These are phyloP conservation scores for Disparrhopalites patrizii DNA, from an alignment of 2,888 invertebrate genomes.

Conservation along the genomic window DNA sequence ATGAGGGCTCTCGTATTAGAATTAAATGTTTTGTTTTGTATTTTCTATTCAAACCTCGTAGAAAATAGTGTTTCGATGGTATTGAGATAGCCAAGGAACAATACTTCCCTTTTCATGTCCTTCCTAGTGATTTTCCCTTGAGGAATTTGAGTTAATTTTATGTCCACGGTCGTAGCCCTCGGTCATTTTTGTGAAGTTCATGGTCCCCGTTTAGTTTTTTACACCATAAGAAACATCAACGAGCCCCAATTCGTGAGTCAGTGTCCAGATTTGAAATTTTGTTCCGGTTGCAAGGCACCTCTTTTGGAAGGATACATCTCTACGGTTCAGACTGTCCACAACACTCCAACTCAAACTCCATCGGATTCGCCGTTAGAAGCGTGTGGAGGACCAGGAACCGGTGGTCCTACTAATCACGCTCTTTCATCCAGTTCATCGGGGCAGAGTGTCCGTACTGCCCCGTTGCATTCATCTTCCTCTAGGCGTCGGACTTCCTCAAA, in stretches of 20 bases:
- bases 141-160: constrained; percentile 34
- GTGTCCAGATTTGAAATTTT: constrained; percentile 49
- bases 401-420: neutral
- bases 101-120: neutral
- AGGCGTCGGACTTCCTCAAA: constrained; percentile 24
- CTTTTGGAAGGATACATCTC: constrained; percentile 48
- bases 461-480: constrained; percentile 4
- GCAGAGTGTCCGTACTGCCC: constrained; percentile 13
- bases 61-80: too few species aligned
- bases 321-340: constrained; percentile 47
- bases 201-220: constrained; percentile 48
- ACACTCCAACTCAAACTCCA: constrained; percentile 40
- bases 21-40: too few species aligned
- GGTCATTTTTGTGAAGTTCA: constrained; percentile 49
- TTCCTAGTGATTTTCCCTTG: constrained; percentile 17
- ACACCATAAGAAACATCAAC: constrained; percentile 47
- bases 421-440: constrained; percentile 19
- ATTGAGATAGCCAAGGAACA: too few species aligned
- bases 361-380: constrained; percentile 26
- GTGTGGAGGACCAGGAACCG: neutral
- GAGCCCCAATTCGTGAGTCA: constrained; percentile 49
- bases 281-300: constrained; percentile 48
- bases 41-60: too few species aligned
- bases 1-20: too few species aligned
- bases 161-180: constrained; percentile 48